Base-by-base conservation (phyloP, 2,888 invertebrate genomes). In the Griposia aprilina region DNA sequence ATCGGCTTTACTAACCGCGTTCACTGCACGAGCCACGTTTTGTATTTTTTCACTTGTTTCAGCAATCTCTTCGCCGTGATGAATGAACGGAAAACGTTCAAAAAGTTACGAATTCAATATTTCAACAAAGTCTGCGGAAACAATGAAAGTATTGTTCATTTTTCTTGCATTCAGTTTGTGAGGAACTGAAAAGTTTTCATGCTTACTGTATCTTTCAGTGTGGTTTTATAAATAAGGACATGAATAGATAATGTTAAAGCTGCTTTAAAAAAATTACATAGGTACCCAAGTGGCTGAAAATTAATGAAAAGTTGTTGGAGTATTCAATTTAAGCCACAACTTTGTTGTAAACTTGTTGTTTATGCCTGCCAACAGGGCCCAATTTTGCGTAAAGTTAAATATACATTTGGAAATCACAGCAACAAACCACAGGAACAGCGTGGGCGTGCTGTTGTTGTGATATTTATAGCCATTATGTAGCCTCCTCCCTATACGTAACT, bases 401-500 rank as follows among this genome's bases (percentile, higher is more conserved):
- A 80, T 62, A 88, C 79, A 85, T 89, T 81, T 85, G 83, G 77
- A 85, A 90, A 89, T 89, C 88, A 86, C 83, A 84, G 85, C 85
- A 85, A 88, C 87, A 86, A 85, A 85, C 87, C 87, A 70, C 85
- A 80, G 67, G 57, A 77, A 81, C 74, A 81, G 87, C 82, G 88
- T 81, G 87, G 87, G 87, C 86, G 84, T 85, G 79, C 80, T 83
- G 83, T 88, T 81, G 88, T 89, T 84, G 77, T 77, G 78, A 89
- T 91, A 90, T 92, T 92, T 92, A 92, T 90, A 75, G 85, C 78
- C 68, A 77, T 80, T 80, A 80, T 84, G 81, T 73, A 74, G 84
- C 76, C 69, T 82, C 85, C 87, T 85, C 71, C 57, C 78, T 76
- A 77, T 77, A 79, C 70, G 68, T 67, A 78, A 78, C 84, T 77